phyloP scores from a whole-genome alignment of 2,797 vertebrate species.

The Myotis daubentonii region DNA sequence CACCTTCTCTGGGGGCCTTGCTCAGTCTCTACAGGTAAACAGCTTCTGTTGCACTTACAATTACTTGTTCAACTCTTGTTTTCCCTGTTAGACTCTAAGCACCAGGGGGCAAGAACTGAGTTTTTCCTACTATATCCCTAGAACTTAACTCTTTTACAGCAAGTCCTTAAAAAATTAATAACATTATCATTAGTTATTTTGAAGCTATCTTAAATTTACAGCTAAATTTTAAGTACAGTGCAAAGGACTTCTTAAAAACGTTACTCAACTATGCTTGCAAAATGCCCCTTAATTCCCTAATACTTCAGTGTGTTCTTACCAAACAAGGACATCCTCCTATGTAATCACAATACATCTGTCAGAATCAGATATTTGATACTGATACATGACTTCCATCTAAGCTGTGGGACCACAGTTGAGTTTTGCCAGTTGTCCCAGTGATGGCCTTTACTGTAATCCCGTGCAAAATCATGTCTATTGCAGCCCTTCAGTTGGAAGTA shows the following conservation, averaged over 20 bases:
- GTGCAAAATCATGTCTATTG: background rate
- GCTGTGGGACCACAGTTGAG: background rate
- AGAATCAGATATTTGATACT: background rate
- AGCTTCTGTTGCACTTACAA: background rate
- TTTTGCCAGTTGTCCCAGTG: background rate
- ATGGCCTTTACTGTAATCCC: background rate
- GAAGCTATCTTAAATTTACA: constrained; percentile 15
- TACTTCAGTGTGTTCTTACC: background rate
- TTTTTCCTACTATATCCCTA: background rate
- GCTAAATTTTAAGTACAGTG: background rate
- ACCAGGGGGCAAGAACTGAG: background rate
- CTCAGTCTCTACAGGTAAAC: background rate
- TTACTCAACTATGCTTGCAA: background rate
- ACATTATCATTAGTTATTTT: background rate
- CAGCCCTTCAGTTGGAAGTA: background rate
- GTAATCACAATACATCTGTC: background rate
- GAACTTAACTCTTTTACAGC: background rate
- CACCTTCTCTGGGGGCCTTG: background rate
- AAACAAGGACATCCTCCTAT: background rate
- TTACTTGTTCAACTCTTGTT: background rate
- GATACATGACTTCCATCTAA: background rate
- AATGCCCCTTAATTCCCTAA: background rate
- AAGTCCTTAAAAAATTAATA: background rate
- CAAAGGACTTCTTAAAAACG: background rate
- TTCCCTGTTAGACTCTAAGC: background rate